A percentile compares a stretch with the other conserved stretches of the same genome.
Evolutionary conservation across 2,888 invertebrate species (phyloP).

Genomic region (Cepaea hortensis): DNA sequence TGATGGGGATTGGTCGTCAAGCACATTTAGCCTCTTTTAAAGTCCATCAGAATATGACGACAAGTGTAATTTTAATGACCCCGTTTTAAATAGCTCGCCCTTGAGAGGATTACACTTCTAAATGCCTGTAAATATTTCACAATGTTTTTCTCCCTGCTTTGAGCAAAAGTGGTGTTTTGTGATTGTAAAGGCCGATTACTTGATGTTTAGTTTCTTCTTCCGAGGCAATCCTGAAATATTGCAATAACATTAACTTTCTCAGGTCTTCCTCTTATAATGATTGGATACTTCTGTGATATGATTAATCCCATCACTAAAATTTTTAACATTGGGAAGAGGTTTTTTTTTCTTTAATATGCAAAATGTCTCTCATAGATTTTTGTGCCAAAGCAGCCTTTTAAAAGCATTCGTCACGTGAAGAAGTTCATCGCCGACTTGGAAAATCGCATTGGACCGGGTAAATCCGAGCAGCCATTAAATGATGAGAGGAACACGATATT

Average conservation of each 20-base stretch:
- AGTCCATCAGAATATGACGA: slow-evolving; percentile 28
- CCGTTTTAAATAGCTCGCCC: slow-evolving; percentile 27
- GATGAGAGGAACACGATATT: slow-evolving; percentile 44
- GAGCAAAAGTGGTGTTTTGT: slow-evolving; percentile 1
- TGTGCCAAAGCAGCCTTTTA: slow-evolving; percentile 42
- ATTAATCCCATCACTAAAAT: slow-evolving; percentile 43
- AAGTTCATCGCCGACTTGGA: slow-evolving; percentile 39
- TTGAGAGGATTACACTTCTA: slow-evolving; percentile 28
- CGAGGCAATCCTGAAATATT: slow-evolving; percentile 39
- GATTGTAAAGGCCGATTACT: slow-evolving; percentile 35
- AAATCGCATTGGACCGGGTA: slow-evolving; percentile 44
- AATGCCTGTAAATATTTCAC: slow-evolving; percentile 37
- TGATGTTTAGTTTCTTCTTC: slow-evolving; percentile 32
- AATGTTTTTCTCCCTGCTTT: slow-evolving; percentile 7
- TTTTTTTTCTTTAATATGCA: slow-evolving; percentile 31
- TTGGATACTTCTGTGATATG: slow-evolving; percentile 46
- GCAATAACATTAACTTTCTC: slow-evolving; percentile 34
- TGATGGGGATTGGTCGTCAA: slow-evolving; percentile 15
- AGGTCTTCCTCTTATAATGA: slow-evolving; percentile 43
- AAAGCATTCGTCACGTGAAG: slow-evolving; percentile 43
- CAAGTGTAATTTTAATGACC: slow-evolving; percentile 24
- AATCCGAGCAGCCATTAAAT: slow-evolving; percentile 46
- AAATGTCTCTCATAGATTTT: slow-evolving; percentile 40
- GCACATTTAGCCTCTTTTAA: not conserved
- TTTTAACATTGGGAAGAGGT: slow-evolving; percentile 10